phyloP scores from a whole-genome alignment of 2,888 invertebrate genomes.

The Caenorhabditis sulstoni region DNA sequence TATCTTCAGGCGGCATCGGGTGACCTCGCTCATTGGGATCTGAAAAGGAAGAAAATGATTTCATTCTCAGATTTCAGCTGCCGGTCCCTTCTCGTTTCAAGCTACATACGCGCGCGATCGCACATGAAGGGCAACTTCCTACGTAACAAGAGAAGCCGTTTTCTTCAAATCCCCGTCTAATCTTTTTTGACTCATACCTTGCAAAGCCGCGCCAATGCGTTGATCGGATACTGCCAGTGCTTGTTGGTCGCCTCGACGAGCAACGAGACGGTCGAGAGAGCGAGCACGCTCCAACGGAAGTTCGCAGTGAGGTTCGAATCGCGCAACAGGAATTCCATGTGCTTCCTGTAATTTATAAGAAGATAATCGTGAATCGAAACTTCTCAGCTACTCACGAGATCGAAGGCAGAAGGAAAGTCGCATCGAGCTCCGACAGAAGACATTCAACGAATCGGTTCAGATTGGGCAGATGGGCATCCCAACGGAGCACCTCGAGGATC shows the following conservation, averaged over 20 bases:
- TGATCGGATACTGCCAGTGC: constrained; percentile 62
- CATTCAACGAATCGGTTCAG: constrained; percentile 68
- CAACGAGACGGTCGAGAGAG: constrained; percentile 62
- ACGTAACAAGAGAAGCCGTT: not conserved
- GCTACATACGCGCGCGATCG: too few relatives aligned
- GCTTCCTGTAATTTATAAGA: constrained; percentile 48
- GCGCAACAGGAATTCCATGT: constrained; percentile 63
- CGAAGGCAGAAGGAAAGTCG: constrained; percentile 58
- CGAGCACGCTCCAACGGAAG: constrained; percentile 63
- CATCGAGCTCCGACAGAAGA: constrained; percentile 60
- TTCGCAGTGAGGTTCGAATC: constrained; percentile 57
- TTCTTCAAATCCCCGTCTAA: not conserved
- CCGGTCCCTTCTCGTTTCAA: not conserved
- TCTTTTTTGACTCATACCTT: constrained; percentile 43
- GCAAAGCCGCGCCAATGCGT: constrained; percentile 49
- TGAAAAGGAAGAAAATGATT: constrained; percentile 27
- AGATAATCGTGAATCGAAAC: too few relatives aligned
- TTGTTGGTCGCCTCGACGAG: constrained; percentile 63
- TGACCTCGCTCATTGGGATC: constrained; percentile 63
- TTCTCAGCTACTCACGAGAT: constrained; percentile 42
- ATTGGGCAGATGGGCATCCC: constrained; percentile 69
- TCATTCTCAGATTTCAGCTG: not conserved
- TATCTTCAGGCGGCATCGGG: constrained; percentile 58
- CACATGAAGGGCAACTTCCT: not conserved
- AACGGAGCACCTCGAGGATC: constrained; percentile 64